phyloP scores from a whole-genome alignment of 2,888 invertebrate species.

The Eumacrocentrus americanus region DNA sequence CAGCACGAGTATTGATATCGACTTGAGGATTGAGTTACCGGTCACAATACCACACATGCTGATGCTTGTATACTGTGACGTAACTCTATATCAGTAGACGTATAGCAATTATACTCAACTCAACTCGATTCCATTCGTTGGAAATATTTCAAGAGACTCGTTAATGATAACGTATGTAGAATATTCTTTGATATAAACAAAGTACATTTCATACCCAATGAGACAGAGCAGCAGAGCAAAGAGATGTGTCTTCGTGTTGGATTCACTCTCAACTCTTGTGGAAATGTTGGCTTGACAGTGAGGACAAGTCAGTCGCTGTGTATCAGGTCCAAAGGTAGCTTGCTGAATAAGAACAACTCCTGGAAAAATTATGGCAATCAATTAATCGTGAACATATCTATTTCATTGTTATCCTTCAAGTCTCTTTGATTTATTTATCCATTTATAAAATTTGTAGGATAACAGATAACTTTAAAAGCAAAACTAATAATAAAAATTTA shows the following conservation, averaged over 20 bases:
- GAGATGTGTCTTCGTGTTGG: slow-evolving; percentile 63
- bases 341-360: slow-evolving; percentile 40
- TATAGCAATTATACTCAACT: background rate
- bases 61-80: background rate
- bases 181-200: background rate
- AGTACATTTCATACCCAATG: slow-evolving; percentile 62
- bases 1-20: too few relatives aligned
- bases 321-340: slow-evolving; percentile 54
- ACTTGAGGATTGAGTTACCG: slow-evolving; percentile 17
- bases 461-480: too few relatives aligned
- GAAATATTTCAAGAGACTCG: too few relatives aligned
- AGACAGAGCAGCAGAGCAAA: slow-evolving; percentile 62
- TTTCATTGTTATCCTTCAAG: too few relatives aligned
- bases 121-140: background rate
- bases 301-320: slow-evolving; percentile 60
- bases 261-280: slow-evolving; percentile 58
- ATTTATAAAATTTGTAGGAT: too few relatives aligned
- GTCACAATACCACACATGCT: slow-evolving; percentile 1
- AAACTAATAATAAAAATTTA: too few relatives aligned
- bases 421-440: too few relatives aligned
- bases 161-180: background rate
- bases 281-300: slow-evolving; percentile 60
- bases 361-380: slow-evolving; percentile 28
- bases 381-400: background rate
- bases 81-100: background rate